phyloP scores from a whole-genome alignment of 2,888 invertebrate genomes.

The Ectemnius lituratus region DNA sequence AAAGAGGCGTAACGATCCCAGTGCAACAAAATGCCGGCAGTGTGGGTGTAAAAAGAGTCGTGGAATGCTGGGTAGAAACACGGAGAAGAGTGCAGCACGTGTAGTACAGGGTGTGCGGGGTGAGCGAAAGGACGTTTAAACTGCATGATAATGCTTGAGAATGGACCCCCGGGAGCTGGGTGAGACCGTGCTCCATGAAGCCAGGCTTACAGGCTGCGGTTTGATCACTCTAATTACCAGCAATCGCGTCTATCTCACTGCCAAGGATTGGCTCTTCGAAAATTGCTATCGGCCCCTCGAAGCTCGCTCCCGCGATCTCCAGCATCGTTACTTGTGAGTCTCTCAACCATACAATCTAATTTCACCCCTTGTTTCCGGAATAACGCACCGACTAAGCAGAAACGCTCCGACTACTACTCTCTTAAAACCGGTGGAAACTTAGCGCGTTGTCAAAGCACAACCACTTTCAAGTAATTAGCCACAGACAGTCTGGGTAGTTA shows the following conservation, averaged over 20 bases:
- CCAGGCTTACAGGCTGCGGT: conserved; percentile 69
- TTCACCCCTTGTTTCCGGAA: neutral
- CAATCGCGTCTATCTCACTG: conserved; percentile 70
- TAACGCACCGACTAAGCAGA: neutral
- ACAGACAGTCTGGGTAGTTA: neutral
- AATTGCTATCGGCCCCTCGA: conserved; percentile 66
- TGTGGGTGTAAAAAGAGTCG: conserved; percentile 1
- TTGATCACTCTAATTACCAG: conserved; percentile 74
- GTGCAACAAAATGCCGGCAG: neutral
- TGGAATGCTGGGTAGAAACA: conserved; percentile 5
- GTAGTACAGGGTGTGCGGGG: conserved; percentile 6
- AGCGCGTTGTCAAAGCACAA: neutral
- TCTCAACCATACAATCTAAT: neutral
- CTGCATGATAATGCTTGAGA: conserved; percentile 47
- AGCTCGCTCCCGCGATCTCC: conserved; percentile 53
- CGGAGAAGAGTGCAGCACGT: neutral
- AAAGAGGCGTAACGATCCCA: neutral
- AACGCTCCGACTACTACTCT: no score
- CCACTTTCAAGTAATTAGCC: no score
- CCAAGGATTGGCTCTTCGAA: conserved; percentile 71
- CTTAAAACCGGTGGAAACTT: neutral
- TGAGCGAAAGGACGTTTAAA: conserved; percentile 25
- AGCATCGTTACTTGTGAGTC: conserved; percentile 67
- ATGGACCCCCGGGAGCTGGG: conserved; percentile 60
- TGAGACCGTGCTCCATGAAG: conserved; percentile 64